Evolutionary conservation across 1,140 invertebrate species (phyloP).

Genomic region (Heliconius congener): DNA sequence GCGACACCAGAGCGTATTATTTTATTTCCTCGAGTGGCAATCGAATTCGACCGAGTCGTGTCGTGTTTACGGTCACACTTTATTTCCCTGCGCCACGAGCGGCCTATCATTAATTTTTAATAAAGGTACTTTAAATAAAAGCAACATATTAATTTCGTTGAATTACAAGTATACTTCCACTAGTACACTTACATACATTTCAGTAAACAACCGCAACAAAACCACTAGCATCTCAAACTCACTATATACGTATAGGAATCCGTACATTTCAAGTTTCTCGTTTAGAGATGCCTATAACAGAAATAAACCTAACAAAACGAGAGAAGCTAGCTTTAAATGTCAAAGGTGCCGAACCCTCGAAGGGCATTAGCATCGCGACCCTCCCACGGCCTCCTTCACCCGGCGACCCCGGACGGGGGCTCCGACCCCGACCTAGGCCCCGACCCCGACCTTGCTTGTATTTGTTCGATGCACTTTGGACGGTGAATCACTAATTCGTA

Average conservation of each 20-base stretch:
- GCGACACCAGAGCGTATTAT: too few species aligned
- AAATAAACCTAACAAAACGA: constrained; percentile 12
- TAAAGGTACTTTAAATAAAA: too few species aligned
- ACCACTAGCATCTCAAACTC: neutral
- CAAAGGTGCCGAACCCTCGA: constrained; percentile 65
- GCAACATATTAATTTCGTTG: too few species aligned
- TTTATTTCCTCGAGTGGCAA: too few species aligned
- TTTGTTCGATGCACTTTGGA: constrained; percentile 43
- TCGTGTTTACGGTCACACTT: too few species aligned
- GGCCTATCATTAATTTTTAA: too few species aligned
- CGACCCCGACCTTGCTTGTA: constrained; percentile 47
- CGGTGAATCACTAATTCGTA: constrained; percentile 45
- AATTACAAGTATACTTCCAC: neutral
- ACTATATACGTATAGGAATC: neutral
- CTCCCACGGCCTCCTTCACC: constrained; percentile 67
- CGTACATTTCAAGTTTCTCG: constrained; percentile 4
- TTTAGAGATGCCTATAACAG: constrained; percentile 3
- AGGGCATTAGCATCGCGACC: constrained; percentile 60
- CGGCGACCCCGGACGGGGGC: constrained; percentile 45
- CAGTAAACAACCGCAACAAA: neutral
- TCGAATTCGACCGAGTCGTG: too few species aligned
- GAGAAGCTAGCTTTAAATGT: constrained; percentile 53
- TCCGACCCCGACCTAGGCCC: constrained; percentile 60
- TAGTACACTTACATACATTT: neutral
- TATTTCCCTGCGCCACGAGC: too few species aligned